phyloP scores from a whole-genome alignment of 2,888 invertebrate genomes.

The Noctua janthina region DNA sequence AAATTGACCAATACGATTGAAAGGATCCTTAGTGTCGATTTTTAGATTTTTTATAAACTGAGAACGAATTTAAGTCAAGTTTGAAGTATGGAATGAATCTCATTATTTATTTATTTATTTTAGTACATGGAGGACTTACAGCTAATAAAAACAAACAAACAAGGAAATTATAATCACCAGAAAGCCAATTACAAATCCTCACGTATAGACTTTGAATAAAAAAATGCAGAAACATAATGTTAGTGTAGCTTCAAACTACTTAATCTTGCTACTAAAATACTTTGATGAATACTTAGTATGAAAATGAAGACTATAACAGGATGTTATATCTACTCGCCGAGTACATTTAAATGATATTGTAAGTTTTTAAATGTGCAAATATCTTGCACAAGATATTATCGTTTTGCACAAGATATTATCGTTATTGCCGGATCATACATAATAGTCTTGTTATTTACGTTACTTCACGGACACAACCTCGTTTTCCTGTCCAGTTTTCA shows the following conservation, averaged over 20 bases:
- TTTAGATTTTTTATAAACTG: conserved; percentile 1
- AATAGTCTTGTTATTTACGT: conserved; percentile 34
- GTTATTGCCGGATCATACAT: conserved; percentile 12
- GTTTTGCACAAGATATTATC: conserved; percentile 14
- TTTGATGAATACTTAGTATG: conserved; percentile 1
- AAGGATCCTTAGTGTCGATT: not conserved
- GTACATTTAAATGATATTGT: not conserved
- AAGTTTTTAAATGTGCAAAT: not conserved
- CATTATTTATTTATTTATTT: not conserved
- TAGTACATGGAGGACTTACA: too few species aligned
- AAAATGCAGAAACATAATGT: not conserved
- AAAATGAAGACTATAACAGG: conserved; percentile 9
- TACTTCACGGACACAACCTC: conserved; percentile 16
- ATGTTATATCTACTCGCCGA: not conserved
- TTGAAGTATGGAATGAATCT: not conserved
- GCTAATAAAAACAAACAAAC: too few species aligned
- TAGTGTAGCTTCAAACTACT: conserved; percentile 1
- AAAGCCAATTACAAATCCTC: too few species aligned
- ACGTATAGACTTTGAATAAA: too few species aligned
- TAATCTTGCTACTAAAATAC: not conserved
- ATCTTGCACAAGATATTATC: conserved; percentile 5
- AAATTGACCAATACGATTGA: not conserved
- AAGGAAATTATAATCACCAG: too few species aligned
- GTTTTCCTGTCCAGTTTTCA: conserved; percentile 28
- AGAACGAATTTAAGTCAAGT: not conserved